Base-by-base conservation (phyloP, 2,888 invertebrate species). In the Argyra leucocephala region DNA sequence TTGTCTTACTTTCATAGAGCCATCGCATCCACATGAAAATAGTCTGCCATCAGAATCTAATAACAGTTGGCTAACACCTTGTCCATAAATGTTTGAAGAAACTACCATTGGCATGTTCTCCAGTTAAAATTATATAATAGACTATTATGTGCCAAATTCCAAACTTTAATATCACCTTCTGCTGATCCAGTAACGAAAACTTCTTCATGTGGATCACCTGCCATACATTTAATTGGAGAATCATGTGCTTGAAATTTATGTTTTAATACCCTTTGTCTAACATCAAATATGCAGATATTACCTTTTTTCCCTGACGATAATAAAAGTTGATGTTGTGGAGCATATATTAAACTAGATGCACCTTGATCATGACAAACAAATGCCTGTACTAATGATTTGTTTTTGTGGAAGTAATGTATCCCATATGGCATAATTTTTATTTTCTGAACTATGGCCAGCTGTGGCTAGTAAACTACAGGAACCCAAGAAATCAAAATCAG, bases 1-100 rank as follows among this genome's bases (percentile, higher is more conserved):
- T 77, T 92, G 90, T 70, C 97, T 86, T 71, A 97, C 93, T 84
- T 98, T 98, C 89, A 99, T 93, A 63, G 97, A 96, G 73, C 97
- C 97, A 83, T 99, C 99, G 63, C 96, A 96, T 65, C 99, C 99
- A 80, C 99, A 99, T 7, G 98, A 98, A 82, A 96, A 98, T 72
- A 99, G 82, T 62, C 97, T 88, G 26, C 90, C 90, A 68, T 88
- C 88, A 60, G 89, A 86, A 78, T 97, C 97, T 68, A 98, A 88
- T 76, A 92, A 89, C 71, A 99, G 84, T 81, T 99, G 97, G 62
- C 96, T 95, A 59, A 98, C 97, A 37, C 96, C 96, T 81, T 95
- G 94, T 37, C 96, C 95, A n/a, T 75, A 96, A 95, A 79, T 96
- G 96, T 76, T 96, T 93, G 83, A 99, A 96, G 85, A 98, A 96